Percentiles rank a stretch among this genome's conserved stretches.
Conservation (phyloP, 2,113 vertebrate genomes). For the Tragelaphus scriptus region DNA sequence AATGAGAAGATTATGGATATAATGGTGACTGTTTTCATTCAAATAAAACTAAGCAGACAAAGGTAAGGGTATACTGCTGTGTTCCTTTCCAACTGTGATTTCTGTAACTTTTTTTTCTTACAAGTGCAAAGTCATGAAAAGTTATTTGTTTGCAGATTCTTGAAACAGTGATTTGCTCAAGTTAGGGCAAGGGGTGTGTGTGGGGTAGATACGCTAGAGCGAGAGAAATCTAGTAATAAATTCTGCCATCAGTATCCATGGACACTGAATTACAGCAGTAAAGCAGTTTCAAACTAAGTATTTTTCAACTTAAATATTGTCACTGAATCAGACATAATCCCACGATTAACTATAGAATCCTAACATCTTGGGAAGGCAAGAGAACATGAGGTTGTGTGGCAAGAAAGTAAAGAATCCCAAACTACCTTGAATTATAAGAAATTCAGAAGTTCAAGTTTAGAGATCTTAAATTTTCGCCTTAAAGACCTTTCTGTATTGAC, state of each 20-base stretch:
- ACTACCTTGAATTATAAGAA: background rate
- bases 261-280: background rate
- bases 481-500: background rate
- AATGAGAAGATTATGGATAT: constrained; percentile 66
- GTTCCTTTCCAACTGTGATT: background rate
- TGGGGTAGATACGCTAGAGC: background rate
- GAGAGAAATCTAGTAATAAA: background rate
- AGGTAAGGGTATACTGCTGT: constrained; percentile 67
- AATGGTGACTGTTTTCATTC: constrained; percentile 79
- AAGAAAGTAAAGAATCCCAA: background rate
- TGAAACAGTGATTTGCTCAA: background rate
- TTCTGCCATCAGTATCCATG: background rate
- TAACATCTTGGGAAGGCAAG: background rate
- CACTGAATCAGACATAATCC: background rate
- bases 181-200: background rate
- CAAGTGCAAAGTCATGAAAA: background rate
- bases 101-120: background rate
- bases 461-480: background rate
- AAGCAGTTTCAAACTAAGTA: background rate
- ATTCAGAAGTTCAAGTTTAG: background rate
- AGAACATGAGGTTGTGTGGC: background rate
- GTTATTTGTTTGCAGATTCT: background rate
- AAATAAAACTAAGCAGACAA: constrained; percentile 74
- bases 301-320: background rate
- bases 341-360: background rate